Base-by-base conservation (phyloP, 30 jellyfish, hydroid and myxozoan species). In the Pelagia noctiluca region DNA sequence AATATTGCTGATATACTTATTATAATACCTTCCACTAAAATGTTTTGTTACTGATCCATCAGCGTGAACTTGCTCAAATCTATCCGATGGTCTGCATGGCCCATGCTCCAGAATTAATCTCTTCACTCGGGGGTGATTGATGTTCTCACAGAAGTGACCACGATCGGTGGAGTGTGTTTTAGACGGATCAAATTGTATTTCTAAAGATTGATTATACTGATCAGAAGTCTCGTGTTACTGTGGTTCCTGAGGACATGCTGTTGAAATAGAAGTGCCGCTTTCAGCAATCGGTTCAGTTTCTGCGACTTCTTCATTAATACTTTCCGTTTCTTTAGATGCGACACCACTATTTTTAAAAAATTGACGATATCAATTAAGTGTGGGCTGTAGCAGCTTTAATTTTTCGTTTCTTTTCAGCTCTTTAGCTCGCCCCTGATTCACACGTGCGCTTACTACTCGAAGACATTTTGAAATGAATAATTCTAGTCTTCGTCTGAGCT, bases 141-240 rank as follows among this genome's bases (percentile, higher is more conserved):
- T 76, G 31, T 25, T 47, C 28, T 1, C 65, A 8, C 3, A 2
- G 82, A 76, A 76, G 36, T 76, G 77, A 80, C 63, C 88, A 33
- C 88, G 76, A 54, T 76, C 77, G 30, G 88, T 76, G 13, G 88
- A 80, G 82, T 2, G 3, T 42, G 66, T 30, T 76, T 23, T 22
- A 16, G 63, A 23, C 23, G 35, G 62, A 54, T 74, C 88, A 76
- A 76, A 76, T 49, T 29, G 57, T 42, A 42, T 42, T 42, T 42
- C 57, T 42, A 16, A 16, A 42, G 12, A 42, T 42, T 42, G 16
- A 16, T 8, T 42, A 5, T 8, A 42, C 12, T 42, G 57, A 42
- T 42, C 12, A 5, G 57, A 42, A 42, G 16, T 42, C 57, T 42
- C 57, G 57, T 42, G 8, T 42, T 8, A 42, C 57, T 42, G 57